A percentile compares a stretch with the other conserved stretches of the same genome.
Conservation (phyloP, 2,888 invertebrate species). For the Aleiodes leptofemur region DNA sequence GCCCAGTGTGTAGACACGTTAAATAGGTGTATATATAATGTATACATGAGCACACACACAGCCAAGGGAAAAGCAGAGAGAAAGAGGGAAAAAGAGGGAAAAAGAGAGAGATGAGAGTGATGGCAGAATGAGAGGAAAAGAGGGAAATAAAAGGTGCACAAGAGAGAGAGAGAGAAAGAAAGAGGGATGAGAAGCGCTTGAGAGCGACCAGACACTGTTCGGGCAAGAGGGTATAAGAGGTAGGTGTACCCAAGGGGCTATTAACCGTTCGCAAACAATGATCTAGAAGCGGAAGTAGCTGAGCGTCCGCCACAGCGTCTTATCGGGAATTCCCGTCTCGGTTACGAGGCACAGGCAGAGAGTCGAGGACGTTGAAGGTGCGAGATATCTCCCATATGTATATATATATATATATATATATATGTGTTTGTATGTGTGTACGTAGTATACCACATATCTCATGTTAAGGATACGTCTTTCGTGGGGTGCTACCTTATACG, state of each 20-base stretch:
- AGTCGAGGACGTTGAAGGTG: conserved; percentile 41
- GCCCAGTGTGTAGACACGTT: conserved; percentile 32
- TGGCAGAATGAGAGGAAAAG: conserved; percentile 25
- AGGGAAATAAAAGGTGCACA: conserved; percentile 48
- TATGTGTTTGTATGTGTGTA: not conserved
- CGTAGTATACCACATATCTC: not conserved
- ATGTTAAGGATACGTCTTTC: not conserved
- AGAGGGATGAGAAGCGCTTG: conserved; percentile 52
- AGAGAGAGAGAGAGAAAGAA: conserved; percentile 39
- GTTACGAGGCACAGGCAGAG: conserved; percentile 41
- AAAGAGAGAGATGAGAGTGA: conserved; percentile 44
- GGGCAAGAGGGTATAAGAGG: conserved; percentile 35
- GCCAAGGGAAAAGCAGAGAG: conserved; percentile 13
- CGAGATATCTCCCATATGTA: conserved; percentile 5
- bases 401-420: too few species aligned
- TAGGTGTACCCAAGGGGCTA: conserved; percentile 71
- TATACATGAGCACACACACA: conserved; percentile 11
- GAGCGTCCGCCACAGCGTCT: conserved; percentile 61
- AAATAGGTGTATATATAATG: conserved; percentile 33
- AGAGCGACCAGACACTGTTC: conserved; percentile 46
- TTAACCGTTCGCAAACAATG: conserved; percentile 75
- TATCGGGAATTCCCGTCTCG: conserved; percentile 70
- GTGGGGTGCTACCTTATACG: not conserved
- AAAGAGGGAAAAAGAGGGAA: conserved; percentile 43
- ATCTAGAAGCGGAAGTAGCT: conserved; percentile 72